Base-by-base conservation (phyloP, 2,797 vertebrate species). In the Liparis tanakae region DNA sequence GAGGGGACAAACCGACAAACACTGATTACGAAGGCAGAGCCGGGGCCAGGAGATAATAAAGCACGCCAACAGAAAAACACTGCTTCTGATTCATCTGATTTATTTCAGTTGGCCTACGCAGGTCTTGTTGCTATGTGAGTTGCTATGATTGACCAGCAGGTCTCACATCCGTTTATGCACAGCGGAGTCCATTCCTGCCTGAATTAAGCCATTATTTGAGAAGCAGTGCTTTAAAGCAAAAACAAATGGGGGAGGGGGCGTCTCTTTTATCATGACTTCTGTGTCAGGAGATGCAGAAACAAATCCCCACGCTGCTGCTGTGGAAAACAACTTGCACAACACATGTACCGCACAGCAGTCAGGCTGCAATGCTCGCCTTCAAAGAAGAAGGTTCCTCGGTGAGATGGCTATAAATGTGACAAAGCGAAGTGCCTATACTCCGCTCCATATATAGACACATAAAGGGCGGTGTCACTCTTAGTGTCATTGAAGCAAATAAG, bases 121-220 rank as follows among this genome's bases (percentile, higher is more conserved):
- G 76, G 79, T 74, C 86, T 80, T 84, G 91, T 92, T 90, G 89
- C 91, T 90, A 90, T 89, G 89, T 71, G 72, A 79, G 87, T 88
- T 87, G 85, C 85, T 87, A 87, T 85, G 86, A 91, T 87, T 90
- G 85, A 88, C 86, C 87, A 83, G 62, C 34, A n/a, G 76, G 81
- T 82, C 68, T 83, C 63, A 70, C 70, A 80, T 71, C 73, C 67
- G 0, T 62, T 70, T 22, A 72, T 30, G 18, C 30, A 58, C 44
- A 55, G 53, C 61, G 59, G 70, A 84, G 82, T 81, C 59, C 59
- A 76, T 74, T 78, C 57, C 64, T 67, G 68, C 43, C 60, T 79
- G 50, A 70, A 81, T 78, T 51, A 79, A 83, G 67, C n/a, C 70
- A 72, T 82, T 76, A 73, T 63, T 78, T 51, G 30, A 81, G 50